phyloP scores from a whole-genome alignment of 2,888 invertebrate species.

The Masnerella sp. region DNA sequence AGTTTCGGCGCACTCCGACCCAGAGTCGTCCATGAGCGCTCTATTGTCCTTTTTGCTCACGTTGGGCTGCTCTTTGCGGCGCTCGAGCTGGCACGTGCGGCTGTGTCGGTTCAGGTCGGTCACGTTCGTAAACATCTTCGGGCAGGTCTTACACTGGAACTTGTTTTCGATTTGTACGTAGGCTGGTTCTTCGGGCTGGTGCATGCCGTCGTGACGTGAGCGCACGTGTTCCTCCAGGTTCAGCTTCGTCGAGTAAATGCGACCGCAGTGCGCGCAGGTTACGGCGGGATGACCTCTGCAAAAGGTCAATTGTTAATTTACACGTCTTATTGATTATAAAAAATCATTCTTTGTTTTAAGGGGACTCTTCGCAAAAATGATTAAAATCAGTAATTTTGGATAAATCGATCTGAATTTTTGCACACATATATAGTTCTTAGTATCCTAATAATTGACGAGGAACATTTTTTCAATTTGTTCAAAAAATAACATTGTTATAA shows the following conservation, averaged over 20 bases:
- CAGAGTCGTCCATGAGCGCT: slow-evolving; percentile 72
- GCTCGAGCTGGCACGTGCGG: slow-evolving; percentile 68
- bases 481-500: too few species aligned
- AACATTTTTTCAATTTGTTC: too few species aligned
- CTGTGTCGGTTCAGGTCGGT: slow-evolving; percentile 74
- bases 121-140: slow-evolving; percentile 72
- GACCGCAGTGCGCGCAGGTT: slow-evolving; percentile 76
- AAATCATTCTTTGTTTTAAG: too few species aligned
- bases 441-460: too few species aligned
- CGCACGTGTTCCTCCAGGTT: slow-evolving; percentile 78
- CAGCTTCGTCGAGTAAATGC: slow-evolving; percentile 77
- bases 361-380: too few species aligned
- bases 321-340: too few species aligned
- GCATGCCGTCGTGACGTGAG: slow-evolving; percentile 75
- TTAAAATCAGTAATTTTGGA: too few species aligned
- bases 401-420: too few species aligned
- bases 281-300: slow-evolving; percentile 77
- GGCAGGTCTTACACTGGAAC: slow-evolving; percentile 73
- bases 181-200: slow-evolving; percentile 66
- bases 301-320: neutral
- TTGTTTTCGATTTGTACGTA: slow-evolving; percentile 65
- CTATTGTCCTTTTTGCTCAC: slow-evolving; percentile 73
- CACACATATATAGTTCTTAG: too few species aligned
- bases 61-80: slow-evolving; percentile 67
- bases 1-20: slow-evolving; percentile 71